A percentile compares a stretch with the other conserved stretches of the same genome.
Conservation (phyloP, 2,888 invertebrate genomes). For the Pseudeuparius sepicola region DNA sequence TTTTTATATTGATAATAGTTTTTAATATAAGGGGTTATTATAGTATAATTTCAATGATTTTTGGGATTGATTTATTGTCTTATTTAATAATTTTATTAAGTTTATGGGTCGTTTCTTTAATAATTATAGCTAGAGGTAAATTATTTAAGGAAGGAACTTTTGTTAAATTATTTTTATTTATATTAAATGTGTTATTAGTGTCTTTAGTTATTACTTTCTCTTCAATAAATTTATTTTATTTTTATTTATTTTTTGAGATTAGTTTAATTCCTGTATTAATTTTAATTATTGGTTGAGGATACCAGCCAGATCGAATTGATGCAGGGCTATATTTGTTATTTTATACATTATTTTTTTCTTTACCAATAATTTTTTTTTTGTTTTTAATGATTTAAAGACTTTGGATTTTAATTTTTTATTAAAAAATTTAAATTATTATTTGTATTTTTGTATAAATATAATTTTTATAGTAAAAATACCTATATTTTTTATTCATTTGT, state of each 20-base stretch:
- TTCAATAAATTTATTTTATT: slow-evolving; percentile 48
- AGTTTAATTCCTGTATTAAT: slow-evolving; percentile 57
- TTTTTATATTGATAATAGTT: slow-evolving; percentile 42
- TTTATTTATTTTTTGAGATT: slow-evolving; percentile 63
- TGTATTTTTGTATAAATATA: slow-evolving; percentile 46
- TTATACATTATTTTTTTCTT: slow-evolving; percentile 59
- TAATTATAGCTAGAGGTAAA: slow-evolving; percentile 46
- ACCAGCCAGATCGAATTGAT: slow-evolving; percentile 58
- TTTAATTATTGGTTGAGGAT: slow-evolving; percentile 58
- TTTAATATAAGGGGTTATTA: slow-evolving; percentile 35
- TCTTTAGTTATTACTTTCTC: slow-evolving; percentile 49
- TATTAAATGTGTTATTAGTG: slow-evolving; percentile 45
- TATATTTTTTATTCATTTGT: slow-evolving; percentile 59
- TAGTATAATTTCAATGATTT: slow-evolving; percentile 39
- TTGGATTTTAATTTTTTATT: slow-evolving; percentile 44
- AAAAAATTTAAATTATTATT: no score
- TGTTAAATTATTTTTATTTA: slow-evolving; percentile 43
- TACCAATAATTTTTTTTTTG: slow-evolving; percentile 51
- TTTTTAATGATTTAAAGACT: slow-evolving; percentile 42
- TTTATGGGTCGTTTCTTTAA: slow-evolving; percentile 50
- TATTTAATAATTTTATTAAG: slow-evolving; percentile 48
- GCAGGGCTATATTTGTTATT: slow-evolving; percentile 58
- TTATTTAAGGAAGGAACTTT: slow-evolving; percentile 41
- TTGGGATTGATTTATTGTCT: slow-evolving; percentile 45
- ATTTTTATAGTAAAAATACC: slow-evolving; percentile 66